Evolutionary conservation across 2,113 vertebrate genomes (phyloP), one percentile per base, ranked within the genome.

Genomic region (Triplophysa rosa): DNA sequence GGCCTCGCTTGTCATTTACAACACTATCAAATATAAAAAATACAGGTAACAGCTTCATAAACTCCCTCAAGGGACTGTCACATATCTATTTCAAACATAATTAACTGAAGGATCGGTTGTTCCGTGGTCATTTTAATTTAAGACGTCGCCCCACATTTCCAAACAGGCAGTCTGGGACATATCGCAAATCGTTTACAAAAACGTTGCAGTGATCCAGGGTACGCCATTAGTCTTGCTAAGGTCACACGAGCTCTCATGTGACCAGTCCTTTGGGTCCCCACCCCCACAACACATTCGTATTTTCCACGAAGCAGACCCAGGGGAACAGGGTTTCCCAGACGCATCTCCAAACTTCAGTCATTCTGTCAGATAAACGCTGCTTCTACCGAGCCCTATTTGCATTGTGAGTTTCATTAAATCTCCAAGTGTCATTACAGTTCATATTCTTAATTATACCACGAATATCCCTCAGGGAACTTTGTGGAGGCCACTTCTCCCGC

Each of bases 361-460:
- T 73, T 64, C 88, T 87, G 84, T 85, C 83, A 90, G 89, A 91
- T 91, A 91, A 84, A 92, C 90, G 87, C 88, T 85, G 89, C 88
- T 88, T 86, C 86, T 83, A 89, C 90, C 78, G 84, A 61, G 88
- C 85, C 24, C 89, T 89, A 90, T 91, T 91, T 92, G 91, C 90
- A 90, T 89, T 87, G 89, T 87, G 84, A 91, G 85, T 93, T 93
- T 93, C 88, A 91, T 93, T 92, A 91, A 92, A 93, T 92, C 91
- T 88, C 87, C 82, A 84, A 89, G 88, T 93, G 92, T 93, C 91
- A 94, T 92, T 92, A 93, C 90, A 93, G 93, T 94, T 94, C 93
- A 93, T 92, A 92, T 93, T 92, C 89, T 92, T 94, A 94, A 93
- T 93, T 94, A 92, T 92, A 90, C 91, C 89, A 89, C 89, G 89